phyloP scores from a whole-genome alignment of 2,888 invertebrate genomes.

The Syrphus vitripennis region DNA sequence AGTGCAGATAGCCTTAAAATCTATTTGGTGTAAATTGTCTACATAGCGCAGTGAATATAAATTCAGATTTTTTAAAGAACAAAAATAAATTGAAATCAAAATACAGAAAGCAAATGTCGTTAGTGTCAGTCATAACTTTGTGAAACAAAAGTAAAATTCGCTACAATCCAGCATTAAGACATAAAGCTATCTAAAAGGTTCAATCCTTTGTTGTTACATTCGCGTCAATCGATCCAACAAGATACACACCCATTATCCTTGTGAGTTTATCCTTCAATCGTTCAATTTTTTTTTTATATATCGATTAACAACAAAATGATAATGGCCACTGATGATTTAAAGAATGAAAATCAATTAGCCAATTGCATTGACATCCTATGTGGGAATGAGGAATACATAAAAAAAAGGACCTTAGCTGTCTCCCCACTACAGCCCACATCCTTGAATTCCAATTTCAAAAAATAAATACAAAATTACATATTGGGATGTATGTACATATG shows the following conservation, averaged over 20 bases:
- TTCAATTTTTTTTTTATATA: slow-evolving; percentile 24
- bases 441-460: slow-evolving; percentile 7
- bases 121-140: no score
- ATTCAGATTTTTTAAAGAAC: no score
- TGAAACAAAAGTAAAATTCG: no score
- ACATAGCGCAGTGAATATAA: no score
- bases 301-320: slow-evolving; percentile 60
- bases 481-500: not conserved
- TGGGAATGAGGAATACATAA: not conserved
- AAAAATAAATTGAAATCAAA: no score
- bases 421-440: not conserved
- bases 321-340: slow-evolving; percentile 73
- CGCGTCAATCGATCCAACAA: no score
- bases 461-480: not conserved
- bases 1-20: no score
- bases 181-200: no score
- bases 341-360: slow-evolving; percentile 80
- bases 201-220: slow-evolving; percentile 4
- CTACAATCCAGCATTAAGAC: no score
- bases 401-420: not conserved
- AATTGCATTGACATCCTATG: slow-evolving; percentile 76
- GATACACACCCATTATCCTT: slow-evolving; percentile 7
- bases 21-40: no score
- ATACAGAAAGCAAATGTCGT: no score
- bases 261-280: slow-evolving; percentile 72